Conservation (phyloP, 2,888 invertebrate genomes). For the Teinopalpus imperialis region DNA sequence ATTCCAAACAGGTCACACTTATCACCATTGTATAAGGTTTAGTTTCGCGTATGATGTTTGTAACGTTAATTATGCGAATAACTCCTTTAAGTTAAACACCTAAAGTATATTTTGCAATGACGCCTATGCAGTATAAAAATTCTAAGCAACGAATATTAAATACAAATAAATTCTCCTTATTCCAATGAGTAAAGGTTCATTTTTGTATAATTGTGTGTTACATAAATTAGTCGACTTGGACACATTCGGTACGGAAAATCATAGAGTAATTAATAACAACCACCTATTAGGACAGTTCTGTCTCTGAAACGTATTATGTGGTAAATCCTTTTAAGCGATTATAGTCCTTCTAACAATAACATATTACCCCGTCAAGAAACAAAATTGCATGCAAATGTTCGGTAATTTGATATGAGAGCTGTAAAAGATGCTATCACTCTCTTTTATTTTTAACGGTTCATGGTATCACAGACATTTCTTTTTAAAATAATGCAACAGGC, state of each 20-base stretch:
- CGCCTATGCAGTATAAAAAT: background rate
- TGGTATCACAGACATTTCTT: conserved; percentile 3
- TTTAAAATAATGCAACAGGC: too few species aligned
- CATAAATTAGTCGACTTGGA: conserved; percentile 1
- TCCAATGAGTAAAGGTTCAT: background rate
- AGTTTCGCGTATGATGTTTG: too few species aligned
- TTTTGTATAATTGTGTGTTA: conserved; percentile 4
- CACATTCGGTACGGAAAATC: conserved; percentile 14
- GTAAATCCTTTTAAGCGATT: conserved; percentile 1
- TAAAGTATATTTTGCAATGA: background rate
- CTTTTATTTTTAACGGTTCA: background rate
- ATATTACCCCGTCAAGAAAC: background rate
- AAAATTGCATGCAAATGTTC: background rate
- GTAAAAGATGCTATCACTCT: background rate
- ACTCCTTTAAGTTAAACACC: too few species aligned
- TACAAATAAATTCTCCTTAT: background rate
- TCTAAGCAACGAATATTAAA: background rate
- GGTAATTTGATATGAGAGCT: conserved; percentile 10
- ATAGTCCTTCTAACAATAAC: background rate
- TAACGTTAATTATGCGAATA: too few species aligned
- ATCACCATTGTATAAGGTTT: background rate
- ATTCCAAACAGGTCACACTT: background rate
- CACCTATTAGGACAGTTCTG: background rate
- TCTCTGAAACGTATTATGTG: background rate
- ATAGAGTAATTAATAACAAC: conserved; percentile 23